Evolutionary conservation across 2,113 vertebrate species (phyloP).

Genomic region (Pterocles gutturalis): DNA sequence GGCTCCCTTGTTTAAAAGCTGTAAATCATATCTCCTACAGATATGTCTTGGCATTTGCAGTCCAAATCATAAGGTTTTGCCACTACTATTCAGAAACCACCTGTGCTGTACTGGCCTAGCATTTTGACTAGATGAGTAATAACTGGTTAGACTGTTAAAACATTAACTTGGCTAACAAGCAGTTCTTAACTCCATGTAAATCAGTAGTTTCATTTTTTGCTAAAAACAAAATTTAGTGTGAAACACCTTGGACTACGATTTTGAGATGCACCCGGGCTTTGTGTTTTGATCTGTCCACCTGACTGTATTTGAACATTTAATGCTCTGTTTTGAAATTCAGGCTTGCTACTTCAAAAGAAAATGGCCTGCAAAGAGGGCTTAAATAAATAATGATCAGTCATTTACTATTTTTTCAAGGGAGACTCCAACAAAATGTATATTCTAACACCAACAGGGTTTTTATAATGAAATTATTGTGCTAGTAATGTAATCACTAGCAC

Average conservation of each 20-base stretch:
- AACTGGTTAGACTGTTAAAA: neutral
- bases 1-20: neutral
- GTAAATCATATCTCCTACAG: neutral
- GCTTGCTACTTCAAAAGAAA: neutral
- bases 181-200: neutral
- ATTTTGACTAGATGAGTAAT: neutral
- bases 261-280: neutral
- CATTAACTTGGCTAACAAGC: neutral
- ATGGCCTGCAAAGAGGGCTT: neutral
- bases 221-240: neutral
- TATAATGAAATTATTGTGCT: neutral
- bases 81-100: neutral
- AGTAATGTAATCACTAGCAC: neutral
- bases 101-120: neutral
- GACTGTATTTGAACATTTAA: neutral
- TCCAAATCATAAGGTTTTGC: neutral
- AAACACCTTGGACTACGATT: neutral
- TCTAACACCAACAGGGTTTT: neutral
- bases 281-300: neutral
- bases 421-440: neutral
- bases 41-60: neutral
- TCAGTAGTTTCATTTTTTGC: neutral
- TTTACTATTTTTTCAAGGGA: constrained; percentile 10
- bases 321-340: neutral
- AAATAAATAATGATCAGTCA: constrained; percentile 15